These are phyloP conservation scores for Aphidius gifuensis DNA, from an alignment of 1,140 invertebrate genomes.

Conservation along the genomic window DNA sequence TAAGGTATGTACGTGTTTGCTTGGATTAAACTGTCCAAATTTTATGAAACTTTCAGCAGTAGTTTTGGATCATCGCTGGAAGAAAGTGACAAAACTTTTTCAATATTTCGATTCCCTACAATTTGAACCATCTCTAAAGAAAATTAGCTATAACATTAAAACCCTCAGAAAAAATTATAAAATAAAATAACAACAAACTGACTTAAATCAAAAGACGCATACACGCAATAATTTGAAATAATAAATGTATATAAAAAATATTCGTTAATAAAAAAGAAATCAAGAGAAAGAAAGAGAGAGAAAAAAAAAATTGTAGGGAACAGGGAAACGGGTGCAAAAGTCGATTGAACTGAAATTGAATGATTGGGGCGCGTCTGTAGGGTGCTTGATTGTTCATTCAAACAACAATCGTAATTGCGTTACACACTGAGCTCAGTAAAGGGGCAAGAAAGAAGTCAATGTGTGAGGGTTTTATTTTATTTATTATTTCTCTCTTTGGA, in stretches of 20 bases:
- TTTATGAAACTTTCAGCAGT: too few relatives aligned
- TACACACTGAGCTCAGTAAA: constrained; percentile 38
- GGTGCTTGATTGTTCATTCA: constrained; percentile 59
- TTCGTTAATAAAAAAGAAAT: constrained; percentile 13
- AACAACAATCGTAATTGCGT: constrained; percentile 59
- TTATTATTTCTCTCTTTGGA: neutral
- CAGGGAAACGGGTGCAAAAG: constrained; percentile 30
- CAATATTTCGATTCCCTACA: too few relatives aligned
- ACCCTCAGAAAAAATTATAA: too few relatives aligned
- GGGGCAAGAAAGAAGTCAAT: constrained; percentile 8
- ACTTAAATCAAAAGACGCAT: too few relatives aligned
- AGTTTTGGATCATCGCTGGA: too few relatives aligned
- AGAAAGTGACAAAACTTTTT: too few relatives aligned
- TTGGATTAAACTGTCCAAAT: too few relatives aligned
- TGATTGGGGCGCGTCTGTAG: constrained; percentile 54
- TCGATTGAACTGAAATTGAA: constrained; percentile 58
- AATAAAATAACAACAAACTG: too few relatives aligned
- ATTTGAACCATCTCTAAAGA: too few relatives aligned
- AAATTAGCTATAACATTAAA: too few relatives aligned
- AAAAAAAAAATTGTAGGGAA: neutral
- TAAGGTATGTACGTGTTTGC: too few relatives aligned
- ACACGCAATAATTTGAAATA: neutral
- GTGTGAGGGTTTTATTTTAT: constrained; percentile 21
- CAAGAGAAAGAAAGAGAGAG: constrained; percentile 2
- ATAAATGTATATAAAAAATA: constrained; percentile 21